Percentiles rank a stretch among this genome's conserved stretches.
phyloP scores from a whole-genome alignment of 2,888 invertebrate genomes.

The Tetanocera ferruginea region DNA sequence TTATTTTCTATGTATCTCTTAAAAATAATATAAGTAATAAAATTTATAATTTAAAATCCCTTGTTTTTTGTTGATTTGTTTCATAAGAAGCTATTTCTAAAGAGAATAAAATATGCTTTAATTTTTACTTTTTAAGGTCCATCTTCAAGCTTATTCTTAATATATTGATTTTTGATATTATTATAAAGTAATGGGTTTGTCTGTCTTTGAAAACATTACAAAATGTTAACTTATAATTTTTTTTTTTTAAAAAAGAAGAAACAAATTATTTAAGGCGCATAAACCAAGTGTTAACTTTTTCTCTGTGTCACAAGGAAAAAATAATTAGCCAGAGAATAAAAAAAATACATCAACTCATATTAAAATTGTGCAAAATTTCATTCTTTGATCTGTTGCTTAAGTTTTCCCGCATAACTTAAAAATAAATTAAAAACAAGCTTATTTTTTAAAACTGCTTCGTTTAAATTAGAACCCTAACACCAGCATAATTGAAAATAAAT shows the following conservation, averaged over 20 bases:
- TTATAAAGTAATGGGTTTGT: conserved; percentile 2
- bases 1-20: background rate
- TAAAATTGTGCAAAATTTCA: background rate
- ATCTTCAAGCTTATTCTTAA: background rate
- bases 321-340: background rate
- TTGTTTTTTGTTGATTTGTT: conserved; percentile 51
- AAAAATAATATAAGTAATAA: conserved; percentile 45
- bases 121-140: conserved; percentile 12
- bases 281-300: conserved; percentile 37
- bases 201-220: background rate
- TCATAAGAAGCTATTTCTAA: conserved; percentile 25
- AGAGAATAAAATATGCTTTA: conserved; percentile 22
- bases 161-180: background rate
- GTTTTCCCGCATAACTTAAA: conserved; percentile 15
- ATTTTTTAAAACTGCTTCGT: background rate
- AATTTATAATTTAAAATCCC: conserved; percentile 63
- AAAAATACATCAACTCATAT: background rate
- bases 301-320: conserved; percentile 31
- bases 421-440: conserved; percentile 15
- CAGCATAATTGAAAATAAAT: conserved; percentile 26
- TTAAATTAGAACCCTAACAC: conserved; percentile 13
- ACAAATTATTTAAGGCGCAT: conserved; percentile 20
- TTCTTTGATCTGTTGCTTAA: background rate
- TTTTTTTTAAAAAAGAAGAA: too few relatives aligned
- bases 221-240: background rate